Evolutionary conservation across 2,888 invertebrate species (phyloP), one percentile per base, ranked within the genome.

Genomic region (Platycnemis pennipes): DNA sequence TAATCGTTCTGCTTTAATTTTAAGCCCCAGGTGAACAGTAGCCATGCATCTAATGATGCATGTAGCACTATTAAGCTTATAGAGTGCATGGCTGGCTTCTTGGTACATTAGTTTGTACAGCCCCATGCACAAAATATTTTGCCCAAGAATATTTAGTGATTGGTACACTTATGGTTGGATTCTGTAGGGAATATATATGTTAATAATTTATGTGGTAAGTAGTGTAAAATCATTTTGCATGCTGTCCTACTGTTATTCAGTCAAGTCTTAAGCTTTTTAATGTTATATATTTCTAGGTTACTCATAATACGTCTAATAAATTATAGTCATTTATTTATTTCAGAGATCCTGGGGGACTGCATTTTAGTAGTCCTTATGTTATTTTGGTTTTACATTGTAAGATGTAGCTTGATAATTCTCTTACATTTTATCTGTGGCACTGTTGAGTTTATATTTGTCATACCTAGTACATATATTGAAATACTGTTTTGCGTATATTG

Each of bases 81-180:
- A 63, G 44, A 37, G 63, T 91, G 91, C 91, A 91, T 91, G 91
- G 91, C 91, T 91, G 63, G 63, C 91, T 91, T 91, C 26, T 63
- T 63, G 63, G 19, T 44, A 63, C 22, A 7, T 91, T 91, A 91
- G 69, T 56, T 44, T 63, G n/a, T 63, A 69, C 87, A 63, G 91
- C 91, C 91, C 63, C 44, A 26, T 91, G 63, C 91, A 91, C 91
- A 91, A 69, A n/a, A 91, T 91, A 37, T 31, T 77, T 77, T 91
- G 42, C 56, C 56, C 22, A 45, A 44, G 63, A n/a, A 44, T 37
- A 69, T n/a, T n/a, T 53, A 31, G 63, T 63, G 63, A 37, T 4
- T 89, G 22, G 46, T 4, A 22, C 45, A 42, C 16, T 91, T 63
- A 44, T 16, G 22, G 44, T 22, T 53, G 87, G 87, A 87, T 45